Conservation (phyloP, 1,140 invertebrate genomes). For the Drosophila murphyi region DNA sequence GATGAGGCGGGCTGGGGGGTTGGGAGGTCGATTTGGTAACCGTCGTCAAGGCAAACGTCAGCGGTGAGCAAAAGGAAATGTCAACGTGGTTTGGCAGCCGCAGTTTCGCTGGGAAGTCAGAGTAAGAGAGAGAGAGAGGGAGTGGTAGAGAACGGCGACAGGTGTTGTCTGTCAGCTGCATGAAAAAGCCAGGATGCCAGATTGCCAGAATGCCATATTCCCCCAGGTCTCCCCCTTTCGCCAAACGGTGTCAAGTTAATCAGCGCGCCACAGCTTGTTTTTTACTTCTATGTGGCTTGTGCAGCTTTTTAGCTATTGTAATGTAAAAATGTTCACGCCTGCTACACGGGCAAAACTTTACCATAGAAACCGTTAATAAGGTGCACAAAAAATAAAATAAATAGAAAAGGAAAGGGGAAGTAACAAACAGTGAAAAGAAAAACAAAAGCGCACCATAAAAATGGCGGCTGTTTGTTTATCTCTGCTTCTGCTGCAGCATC, state of each 20-base stretch:
- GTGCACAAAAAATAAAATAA: conserved; percentile 53
- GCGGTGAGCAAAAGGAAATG: conserved; percentile 47
- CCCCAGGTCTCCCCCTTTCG: conserved; percentile 8
- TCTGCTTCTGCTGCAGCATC: conserved; percentile 37
- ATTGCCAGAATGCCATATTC: not conserved
- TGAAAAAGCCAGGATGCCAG: conserved; percentile 57
- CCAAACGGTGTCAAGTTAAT: conserved; percentile 75
- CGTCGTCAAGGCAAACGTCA: conserved; percentile 35
- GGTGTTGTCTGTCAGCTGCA: conserved; percentile 76
- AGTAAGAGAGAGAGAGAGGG: conserved; percentile 17
- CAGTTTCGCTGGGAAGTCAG: not conserved
- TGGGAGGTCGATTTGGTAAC: conserved; percentile 5
- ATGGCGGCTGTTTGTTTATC: conserved; percentile 73
- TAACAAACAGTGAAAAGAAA: conserved; percentile 14
- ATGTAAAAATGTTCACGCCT: conserved; percentile 65
- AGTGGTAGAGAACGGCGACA: conserved; percentile 54
- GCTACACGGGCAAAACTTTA: conserved; percentile 61
- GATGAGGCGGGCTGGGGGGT: not conserved
- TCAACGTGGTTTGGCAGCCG: conserved; percentile 48
- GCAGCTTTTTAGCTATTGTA: conserved; percentile 46
- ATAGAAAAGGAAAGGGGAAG: conserved; percentile 26
- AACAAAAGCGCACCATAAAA: conserved; percentile 70
- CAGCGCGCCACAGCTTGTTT: conserved; percentile 53
- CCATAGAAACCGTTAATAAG: conserved; percentile 75
- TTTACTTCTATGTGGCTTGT: conserved; percentile 17